phyloP scores from a whole-genome alignment of 2,888 invertebrate species.

The Heliconius sara region DNA sequence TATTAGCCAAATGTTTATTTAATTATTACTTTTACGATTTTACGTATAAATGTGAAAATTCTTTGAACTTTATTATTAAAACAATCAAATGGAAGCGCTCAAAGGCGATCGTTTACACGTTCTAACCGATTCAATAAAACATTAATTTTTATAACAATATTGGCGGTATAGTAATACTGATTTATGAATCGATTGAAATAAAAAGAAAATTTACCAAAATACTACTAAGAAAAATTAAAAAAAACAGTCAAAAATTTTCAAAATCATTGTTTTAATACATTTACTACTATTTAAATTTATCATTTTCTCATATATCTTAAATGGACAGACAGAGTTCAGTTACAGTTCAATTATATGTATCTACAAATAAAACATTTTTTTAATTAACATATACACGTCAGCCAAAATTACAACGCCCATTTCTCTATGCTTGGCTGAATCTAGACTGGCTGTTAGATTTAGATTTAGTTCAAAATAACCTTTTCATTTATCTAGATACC shows the following conservation, averaged over 20 bases:
- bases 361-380: neutral
- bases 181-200: too few species aligned
- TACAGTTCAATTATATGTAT: too few species aligned
- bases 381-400: neutral
- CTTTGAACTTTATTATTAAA: neutral
- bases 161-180: too few species aligned
- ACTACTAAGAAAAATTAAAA: too few species aligned
- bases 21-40: neutral
- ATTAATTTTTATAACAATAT: too few species aligned
- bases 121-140: too few species aligned
- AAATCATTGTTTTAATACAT: too few species aligned
- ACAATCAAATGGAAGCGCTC: neutral
- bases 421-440: slow-evolving; percentile 3
- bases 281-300: too few species aligned
- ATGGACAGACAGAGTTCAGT: too few species aligned
- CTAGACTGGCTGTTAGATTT: slow-evolving; percentile 4
- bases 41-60: neutral
- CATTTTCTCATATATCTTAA: too few species aligned
- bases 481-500: slow-evolving; percentile 30
- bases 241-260: too few species aligned
- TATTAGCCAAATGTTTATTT: neutral
- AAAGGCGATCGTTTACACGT: neutral
- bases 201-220: too few species aligned
- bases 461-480: slow-evolving; percentile 51
- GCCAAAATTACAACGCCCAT: neutral